A percentile compares a stretch with the other conserved stretches of the same genome.
Conservation (phyloP, 2,113 vertebrate genomes). For the Astatoreochromis straeleni region DNA sequence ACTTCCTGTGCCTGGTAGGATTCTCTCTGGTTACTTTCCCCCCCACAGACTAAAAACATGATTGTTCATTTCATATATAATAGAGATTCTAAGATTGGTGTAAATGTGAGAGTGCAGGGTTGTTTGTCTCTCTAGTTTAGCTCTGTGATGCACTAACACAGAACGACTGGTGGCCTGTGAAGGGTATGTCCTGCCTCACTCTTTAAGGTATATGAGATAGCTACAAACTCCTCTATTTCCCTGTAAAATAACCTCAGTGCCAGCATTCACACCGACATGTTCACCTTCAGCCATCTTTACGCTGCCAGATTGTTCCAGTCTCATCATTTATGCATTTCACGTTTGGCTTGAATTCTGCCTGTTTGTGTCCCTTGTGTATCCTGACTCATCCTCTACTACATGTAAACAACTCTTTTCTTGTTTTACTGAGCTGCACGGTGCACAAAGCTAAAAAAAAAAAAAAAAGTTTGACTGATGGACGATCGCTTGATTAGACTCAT, state of each 20-base stretch:
- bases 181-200: background rate
- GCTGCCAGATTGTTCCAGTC: background rate
- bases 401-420: background rate
- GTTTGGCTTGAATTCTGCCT: background rate
- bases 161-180: rapidly evolving
- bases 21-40: background rate
- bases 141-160: background rate
- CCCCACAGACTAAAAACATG: background rate
- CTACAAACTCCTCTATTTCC: background rate
- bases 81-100: background rate
- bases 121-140: background rate
- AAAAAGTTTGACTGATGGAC: background rate
- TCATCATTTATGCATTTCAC: background rate
- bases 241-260: background rate
- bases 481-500: background rate
- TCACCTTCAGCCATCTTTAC: background rate
- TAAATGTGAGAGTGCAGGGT: background rate
- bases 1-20: background rate
- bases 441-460: background rate
- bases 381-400: background rate
- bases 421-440: background rate
- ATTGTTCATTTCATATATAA: background rate
- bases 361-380: background rate
- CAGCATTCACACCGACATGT: background rate
- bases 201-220: background rate